These are phyloP conservation scores for Selene dorsalis DNA, from an alignment of 2,797 vertebrate genomes.

Conservation along the genomic window DNA sequence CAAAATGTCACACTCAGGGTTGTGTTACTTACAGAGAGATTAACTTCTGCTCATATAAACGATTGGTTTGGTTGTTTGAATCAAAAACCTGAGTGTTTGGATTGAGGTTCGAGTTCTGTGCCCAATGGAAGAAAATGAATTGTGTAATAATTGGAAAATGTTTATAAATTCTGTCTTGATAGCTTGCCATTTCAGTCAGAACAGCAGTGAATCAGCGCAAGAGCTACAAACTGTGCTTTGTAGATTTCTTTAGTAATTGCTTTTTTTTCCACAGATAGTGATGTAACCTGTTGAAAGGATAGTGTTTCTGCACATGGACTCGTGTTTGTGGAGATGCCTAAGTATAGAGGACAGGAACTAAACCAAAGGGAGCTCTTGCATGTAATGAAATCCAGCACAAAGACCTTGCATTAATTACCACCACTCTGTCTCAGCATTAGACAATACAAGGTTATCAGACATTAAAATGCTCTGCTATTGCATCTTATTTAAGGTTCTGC, in stretches of 20 bases:
- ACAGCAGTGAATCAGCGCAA: not conserved
- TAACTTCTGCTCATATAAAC: too few relatives aligned
- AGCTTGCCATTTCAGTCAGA: not conserved
- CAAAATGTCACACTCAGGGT: too few relatives aligned
- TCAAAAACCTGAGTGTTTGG: not conserved
- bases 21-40: too few relatives aligned
- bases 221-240: not conserved
- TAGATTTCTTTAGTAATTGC: not conserved
- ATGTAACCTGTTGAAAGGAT: conserved; percentile 11
- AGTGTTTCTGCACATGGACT: not conserved
- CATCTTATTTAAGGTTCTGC: not conserved
- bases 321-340: not conserved
- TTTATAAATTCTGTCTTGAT: not conserved
- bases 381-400: not conserved
- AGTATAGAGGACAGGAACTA: not conserved
- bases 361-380: not conserved
- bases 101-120: too few relatives aligned
- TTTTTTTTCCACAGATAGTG: not conserved
- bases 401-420: not conserved
- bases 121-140: not conserved
- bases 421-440: not conserved
- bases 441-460: not conserved
- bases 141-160: not conserved
- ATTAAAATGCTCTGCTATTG: not conserved
- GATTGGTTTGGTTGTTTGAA: not conserved